phyloP scores from a whole-genome alignment of 2,888 invertebrate species.

The Metopia argyrocephala region DNA sequence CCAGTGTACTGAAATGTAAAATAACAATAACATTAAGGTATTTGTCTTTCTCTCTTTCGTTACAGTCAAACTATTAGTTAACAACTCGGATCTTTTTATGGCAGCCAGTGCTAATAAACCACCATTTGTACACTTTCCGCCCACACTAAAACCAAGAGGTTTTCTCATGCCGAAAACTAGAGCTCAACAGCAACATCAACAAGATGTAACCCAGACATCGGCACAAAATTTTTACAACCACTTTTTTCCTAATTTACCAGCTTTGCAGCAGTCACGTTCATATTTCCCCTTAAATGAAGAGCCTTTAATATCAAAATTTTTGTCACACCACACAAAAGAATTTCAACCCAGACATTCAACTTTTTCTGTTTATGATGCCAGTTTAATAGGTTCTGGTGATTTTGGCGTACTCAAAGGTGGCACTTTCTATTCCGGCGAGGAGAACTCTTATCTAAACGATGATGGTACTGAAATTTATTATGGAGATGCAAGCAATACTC shows the following conservation, averaged over 20 bases:
- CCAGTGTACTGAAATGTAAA: background rate
- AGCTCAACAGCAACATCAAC: background rate
- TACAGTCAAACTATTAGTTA: conserved; percentile 8
- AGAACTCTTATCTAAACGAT: conserved; percentile 26
- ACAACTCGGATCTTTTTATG: background rate
- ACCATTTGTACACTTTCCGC: background rate
- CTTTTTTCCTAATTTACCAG: conserved; percentile 32
- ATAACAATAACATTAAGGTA: background rate
- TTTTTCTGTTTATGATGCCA: conserved; percentile 18
- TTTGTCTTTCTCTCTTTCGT: background rate
- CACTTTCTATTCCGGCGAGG: conserved; percentile 51
- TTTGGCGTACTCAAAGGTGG: conserved; percentile 55
- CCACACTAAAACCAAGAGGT: conserved; percentile 35
- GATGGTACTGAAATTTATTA: conserved; percentile 51
- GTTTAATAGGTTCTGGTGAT: conserved; percentile 55
- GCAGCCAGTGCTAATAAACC: conserved; percentile 10
- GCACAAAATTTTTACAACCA: conserved; percentile 47
- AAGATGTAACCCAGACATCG: conserved; percentile 9
- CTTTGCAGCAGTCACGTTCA: background rate
- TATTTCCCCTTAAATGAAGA: conserved; percentile 32
- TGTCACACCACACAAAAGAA: conserved; percentile 32
- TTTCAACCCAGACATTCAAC: conserved; percentile 26
- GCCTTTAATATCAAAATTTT: conserved; percentile 25
- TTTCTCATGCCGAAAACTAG: conserved; percentile 18
- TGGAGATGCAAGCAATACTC: conserved; percentile 82